These are phyloP conservation scores for Acanthochromis polyacanthus DNA, from an alignment of 2,113 vertebrate genomes.

Conservation along the genomic window DNA sequence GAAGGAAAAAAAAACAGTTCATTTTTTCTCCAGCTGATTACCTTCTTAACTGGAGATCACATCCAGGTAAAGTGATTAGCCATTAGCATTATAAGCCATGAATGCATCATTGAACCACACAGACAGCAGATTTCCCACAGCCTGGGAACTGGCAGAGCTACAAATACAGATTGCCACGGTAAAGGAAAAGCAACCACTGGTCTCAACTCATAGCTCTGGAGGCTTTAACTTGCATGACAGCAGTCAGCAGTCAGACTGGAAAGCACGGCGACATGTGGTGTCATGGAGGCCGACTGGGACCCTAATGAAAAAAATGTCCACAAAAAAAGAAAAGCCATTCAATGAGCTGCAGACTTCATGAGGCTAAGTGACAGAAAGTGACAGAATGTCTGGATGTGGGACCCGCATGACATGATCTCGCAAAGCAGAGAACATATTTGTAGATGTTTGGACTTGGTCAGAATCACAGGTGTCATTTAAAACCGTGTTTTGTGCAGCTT, in stretches of 20 bases:
- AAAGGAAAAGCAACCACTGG: slow-evolving; percentile 11
- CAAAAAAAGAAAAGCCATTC: slow-evolving; percentile 2
- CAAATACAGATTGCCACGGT: slow-evolving; percentile 4
- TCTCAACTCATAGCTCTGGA: slow-evolving; percentile 22
- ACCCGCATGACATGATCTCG: neutral
- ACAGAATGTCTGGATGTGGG: neutral
- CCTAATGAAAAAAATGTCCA: slow-evolving; percentile 22
- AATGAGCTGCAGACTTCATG: slow-evolving; percentile 5
- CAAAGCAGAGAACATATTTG: neutral
- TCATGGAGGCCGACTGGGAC: slow-evolving; percentile 38
- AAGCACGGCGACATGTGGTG: slow-evolving; percentile 24
- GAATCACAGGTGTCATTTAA: too few relatives aligned
- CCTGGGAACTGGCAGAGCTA: slow-evolving; percentile 21
- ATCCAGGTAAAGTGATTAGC: slow-evolving; percentile 14
- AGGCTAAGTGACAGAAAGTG: neutral
- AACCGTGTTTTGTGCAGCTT: too few relatives aligned
- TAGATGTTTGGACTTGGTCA: too few relatives aligned
- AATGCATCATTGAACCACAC: neutral
- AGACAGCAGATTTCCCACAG: neutral
- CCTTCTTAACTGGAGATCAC: neutral
- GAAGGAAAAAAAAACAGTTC: neutral
- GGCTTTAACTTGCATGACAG: slow-evolving; percentile 45
- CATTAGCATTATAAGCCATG: slow-evolving; percentile 6
- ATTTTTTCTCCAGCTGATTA: slow-evolving; percentile 9
- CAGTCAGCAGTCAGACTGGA: slow-evolving; percentile 10